A percentile compares a stretch with the other conserved stretches of the same genome.
phyloP scores from a whole-genome alignment of 1,140 invertebrate genomes.

The Harpegnathos saltator region DNA sequence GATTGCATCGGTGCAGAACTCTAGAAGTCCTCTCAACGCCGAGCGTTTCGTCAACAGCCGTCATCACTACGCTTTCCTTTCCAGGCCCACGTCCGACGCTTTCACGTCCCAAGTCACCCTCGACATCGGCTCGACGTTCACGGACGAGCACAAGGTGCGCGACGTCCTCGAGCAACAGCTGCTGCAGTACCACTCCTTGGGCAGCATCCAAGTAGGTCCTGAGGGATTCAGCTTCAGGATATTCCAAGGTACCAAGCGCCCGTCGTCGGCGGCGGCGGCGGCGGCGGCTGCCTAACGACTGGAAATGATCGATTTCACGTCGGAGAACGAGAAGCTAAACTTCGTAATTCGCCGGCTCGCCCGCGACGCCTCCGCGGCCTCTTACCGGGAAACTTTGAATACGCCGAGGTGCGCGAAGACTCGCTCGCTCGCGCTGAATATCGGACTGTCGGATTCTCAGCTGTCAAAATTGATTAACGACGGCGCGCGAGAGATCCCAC shows the following conservation, averaged over 20 bases:
- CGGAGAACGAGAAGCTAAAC: conserved; percentile 20
- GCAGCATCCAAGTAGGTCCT: conserved; percentile 75
- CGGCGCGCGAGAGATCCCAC: not conserved
- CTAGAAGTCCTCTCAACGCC: too few species aligned
- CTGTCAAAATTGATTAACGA: conserved; percentile 30
- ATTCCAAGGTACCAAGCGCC: conserved; percentile 80
- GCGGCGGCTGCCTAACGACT: not conserved
- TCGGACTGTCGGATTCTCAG: conserved; percentile 12
- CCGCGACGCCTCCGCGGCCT: not conserved
- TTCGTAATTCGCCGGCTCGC: conserved; percentile 15
- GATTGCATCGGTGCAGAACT: too few species aligned
- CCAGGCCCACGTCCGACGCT: conserved; percentile 77
- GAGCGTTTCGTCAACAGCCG: too few species aligned
- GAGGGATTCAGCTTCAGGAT: conserved; percentile 80
- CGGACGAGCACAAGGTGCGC: conserved; percentile 76
- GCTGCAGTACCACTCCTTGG: conserved; percentile 79
- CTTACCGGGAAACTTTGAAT: conserved; percentile 24
- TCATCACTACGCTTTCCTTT: not conserved
- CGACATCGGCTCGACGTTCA: conserved; percentile 81
- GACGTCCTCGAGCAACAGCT: conserved; percentile 78
- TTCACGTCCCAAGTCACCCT: conserved; percentile 81
- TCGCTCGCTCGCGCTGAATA: conserved; percentile 29
- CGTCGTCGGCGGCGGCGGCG: not conserved
- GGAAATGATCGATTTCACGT: conserved; percentile 67
- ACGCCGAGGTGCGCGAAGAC: not conserved